phyloP scores from a whole-genome alignment of 1,140 invertebrate species.

The Zaprionus inermis region DNA sequence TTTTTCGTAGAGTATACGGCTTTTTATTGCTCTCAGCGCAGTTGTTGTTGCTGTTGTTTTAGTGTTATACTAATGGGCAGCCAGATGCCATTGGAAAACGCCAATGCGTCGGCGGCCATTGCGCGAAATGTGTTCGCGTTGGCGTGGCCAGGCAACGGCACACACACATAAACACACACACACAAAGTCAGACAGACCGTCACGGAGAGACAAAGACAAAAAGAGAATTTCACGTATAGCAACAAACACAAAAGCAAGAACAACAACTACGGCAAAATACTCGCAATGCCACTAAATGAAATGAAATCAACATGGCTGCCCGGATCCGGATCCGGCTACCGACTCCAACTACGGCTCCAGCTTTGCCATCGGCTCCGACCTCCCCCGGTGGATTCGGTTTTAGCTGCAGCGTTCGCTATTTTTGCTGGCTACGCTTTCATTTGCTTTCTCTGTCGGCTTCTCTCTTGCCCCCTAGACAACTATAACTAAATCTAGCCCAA shows the following conservation, averaged over 20 bases:
- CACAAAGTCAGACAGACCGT: constrained; percentile 38
- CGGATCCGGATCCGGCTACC: constrained; percentile 45
- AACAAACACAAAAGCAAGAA: constrained; percentile 17
- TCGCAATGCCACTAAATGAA: constrained; percentile 66
- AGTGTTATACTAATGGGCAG: constrained; percentile 63
- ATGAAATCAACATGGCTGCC: constrained; percentile 80
- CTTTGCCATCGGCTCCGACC: not conserved
- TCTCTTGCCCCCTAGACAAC: constrained; percentile 16
- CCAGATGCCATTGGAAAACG: constrained; percentile 72
- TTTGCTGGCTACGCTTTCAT: constrained; percentile 35
- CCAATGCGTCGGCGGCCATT: constrained; percentile 63
- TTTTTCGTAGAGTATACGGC: constrained; percentile 5
- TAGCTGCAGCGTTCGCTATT: constrained; percentile 75
- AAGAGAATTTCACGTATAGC: constrained; percentile 34
- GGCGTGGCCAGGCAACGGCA: constrained; percentile 47
- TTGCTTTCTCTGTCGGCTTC: constrained; percentile 43
- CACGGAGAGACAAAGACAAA: constrained; percentile 51
- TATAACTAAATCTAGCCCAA: not conserved
- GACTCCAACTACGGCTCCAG: constrained; percentile 7
- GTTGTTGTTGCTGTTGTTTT: constrained; percentile 22
- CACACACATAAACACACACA: constrained; percentile 28
- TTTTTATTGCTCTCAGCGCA: constrained; percentile 25
- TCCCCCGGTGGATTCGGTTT: not conserved
- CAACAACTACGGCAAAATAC: constrained; percentile 12
- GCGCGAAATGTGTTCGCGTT: constrained; percentile 64